A percentile compares a stretch with the other conserved stretches of the same genome.
Conservation (phyloP, 2,113 vertebrate genomes). For the Periophthalmodon schlosseri region DNA sequence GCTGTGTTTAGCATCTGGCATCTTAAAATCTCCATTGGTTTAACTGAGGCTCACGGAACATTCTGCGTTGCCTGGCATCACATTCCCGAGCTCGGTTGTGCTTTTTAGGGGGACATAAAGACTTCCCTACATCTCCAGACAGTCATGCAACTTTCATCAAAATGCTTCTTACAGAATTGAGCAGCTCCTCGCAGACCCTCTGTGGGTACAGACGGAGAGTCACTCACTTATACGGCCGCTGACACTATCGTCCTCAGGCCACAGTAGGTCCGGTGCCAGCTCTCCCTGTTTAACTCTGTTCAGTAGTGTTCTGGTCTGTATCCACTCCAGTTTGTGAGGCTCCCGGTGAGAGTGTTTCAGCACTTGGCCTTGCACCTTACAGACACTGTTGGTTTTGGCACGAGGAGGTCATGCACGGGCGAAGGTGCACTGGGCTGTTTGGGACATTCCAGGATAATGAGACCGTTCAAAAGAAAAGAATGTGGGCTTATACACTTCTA, state of each 20-base stretch:
- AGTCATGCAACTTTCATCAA: too few species aligned
- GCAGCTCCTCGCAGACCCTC: too few species aligned
- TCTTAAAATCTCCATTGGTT: too few species aligned
- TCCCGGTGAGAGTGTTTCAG: slow-evolving; percentile 40
- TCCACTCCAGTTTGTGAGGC: slow-evolving; percentile 25
- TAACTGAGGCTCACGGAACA: too few species aligned
- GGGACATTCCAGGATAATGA: slow-evolving; percentile 38
- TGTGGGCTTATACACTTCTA: slow-evolving; percentile 21
- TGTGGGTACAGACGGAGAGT: too few species aligned
- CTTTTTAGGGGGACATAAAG: too few species aligned
- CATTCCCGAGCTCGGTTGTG: too few species aligned
- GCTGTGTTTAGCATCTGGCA: too few species aligned
- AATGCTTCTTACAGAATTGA: too few species aligned
- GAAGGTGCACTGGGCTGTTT: slow-evolving; percentile 33
- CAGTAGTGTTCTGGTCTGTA: slow-evolving; percentile 30
- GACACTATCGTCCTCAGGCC: neutral
- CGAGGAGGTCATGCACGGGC: slow-evolving; percentile 17
- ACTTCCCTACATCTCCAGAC: too few species aligned
- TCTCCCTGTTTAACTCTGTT: slow-evolving; percentile 28
- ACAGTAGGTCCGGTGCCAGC: slow-evolving; percentile 34
- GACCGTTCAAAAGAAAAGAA: slow-evolving; percentile 21
- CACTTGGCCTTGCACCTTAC: slow-evolving; percentile 27
- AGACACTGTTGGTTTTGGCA: slow-evolving; percentile 39
- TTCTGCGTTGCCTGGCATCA: too few species aligned
- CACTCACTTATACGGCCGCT: too few species aligned